Evolutionary conservation across 1,140 invertebrate genomes (phyloP).

Genomic region (Euwallacea similis): DNA sequence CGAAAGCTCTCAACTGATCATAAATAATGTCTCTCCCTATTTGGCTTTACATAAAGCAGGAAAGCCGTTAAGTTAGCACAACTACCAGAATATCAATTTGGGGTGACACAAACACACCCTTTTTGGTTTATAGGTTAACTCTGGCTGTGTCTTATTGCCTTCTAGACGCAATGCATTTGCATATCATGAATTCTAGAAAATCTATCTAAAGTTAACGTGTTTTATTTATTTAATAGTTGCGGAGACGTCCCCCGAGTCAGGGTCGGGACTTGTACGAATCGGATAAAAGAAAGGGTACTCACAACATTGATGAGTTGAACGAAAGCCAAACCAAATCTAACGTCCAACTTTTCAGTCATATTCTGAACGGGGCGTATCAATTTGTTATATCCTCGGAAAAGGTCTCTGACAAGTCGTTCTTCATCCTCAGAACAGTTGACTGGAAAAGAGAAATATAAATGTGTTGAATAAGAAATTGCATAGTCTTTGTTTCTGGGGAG

Average conservation of each 20-base stretch:
- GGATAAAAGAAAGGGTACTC: slow-evolving; percentile 58
- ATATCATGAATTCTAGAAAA: neutral
- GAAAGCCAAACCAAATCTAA: slow-evolving; percentile 94
- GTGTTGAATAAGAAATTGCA: neutral
- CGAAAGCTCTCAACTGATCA: no score
- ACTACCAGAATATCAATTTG: neutral
- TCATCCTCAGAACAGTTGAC: slow-evolving; percentile 81
- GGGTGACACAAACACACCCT: slow-evolving; percentile 24
- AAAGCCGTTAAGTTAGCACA: no score
- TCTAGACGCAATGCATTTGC: neutral
- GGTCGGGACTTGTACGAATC: no score
- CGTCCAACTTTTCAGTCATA: slow-evolving; percentile 95
- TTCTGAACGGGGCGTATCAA: slow-evolving; percentile 97
- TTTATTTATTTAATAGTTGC: no score
- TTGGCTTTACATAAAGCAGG: no score
- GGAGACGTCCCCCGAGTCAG: no score
- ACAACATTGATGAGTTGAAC: slow-evolving; percentile 99
- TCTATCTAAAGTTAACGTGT: neutral
- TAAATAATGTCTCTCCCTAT: no score
- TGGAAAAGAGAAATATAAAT: slow-evolving; percentile 50
- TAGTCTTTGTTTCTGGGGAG: slow-evolving; percentile 51
- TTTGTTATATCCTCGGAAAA: slow-evolving; percentile 98
- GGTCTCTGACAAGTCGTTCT: slow-evolving; percentile 90
- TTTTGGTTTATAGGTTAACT: slow-evolving; percentile 22
- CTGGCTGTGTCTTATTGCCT: neutral